Evolutionary conservation across 2,113 vertebrate species (phyloP), one percentile per base, ranked within the genome.

Genomic region (Zosterops pallidus): DNA sequence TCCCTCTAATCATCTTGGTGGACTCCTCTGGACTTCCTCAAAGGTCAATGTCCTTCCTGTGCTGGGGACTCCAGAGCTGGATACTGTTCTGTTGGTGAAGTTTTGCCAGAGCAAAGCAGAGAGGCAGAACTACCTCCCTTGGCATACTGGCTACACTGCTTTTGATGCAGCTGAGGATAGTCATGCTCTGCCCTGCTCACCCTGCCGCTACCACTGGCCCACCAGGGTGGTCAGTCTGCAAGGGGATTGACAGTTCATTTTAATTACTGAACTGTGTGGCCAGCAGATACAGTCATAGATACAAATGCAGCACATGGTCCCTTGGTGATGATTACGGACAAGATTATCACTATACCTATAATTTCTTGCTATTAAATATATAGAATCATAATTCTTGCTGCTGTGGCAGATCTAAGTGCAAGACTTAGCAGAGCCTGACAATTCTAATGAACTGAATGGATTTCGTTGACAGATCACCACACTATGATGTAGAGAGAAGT

Each of bases 251-350:
- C 29, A 86, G 26, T 9, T 83, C 14, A 24, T 74, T 88, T 71
- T 11, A 80, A 56, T 62, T 53, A 25, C 42, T 64, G 55, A 25
- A 22, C 22, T 56, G 37, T 24, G 57, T 8, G 13, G 22, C 26
- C 37, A 44, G n/a, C 0, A 0, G 39, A 13, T 41, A 15, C 16
- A 50, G 12, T 29, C 42, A n/a, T 12, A 21, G 14, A 24, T 16
- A 57, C 29, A 29, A 4, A 17, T 21, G 35, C 22, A 56, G 28
- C 0, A 8, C 19, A 10, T 57, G n/a, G n/a, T 57, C 62, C 80
- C n/a, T 60, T 17, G 35, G 31, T 74, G 53, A 31, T 47, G 19
- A 49, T 59, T 41, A 47, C 1, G 3, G 21, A 21, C 50, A 77
- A 77, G n/a, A 46, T 28, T 77, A 57, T 46, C 33, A 78, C 31